Conservation (phyloP, 2,888 invertebrate species). For the Caenorhabditis sp. region DNA sequence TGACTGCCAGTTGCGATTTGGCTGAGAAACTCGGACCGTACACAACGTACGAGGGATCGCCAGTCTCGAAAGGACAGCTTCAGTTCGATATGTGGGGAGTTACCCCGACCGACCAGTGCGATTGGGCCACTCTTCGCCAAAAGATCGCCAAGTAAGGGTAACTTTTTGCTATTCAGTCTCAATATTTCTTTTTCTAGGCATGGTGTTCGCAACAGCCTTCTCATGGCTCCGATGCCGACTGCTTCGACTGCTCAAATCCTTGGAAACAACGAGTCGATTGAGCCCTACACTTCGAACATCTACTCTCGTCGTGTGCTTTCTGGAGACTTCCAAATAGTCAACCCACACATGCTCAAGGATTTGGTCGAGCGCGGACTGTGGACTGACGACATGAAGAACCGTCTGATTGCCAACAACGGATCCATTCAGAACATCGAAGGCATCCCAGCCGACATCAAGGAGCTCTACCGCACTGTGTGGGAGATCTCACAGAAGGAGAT, state of each 20-base stretch:
- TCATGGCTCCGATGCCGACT: constrained; percentile 98
- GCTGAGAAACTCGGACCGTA: constrained; percentile 87
- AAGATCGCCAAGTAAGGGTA: constrained; percentile 85
- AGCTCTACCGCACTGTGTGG: constrained; percentile 82
- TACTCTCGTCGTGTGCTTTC: constrained; percentile 93
- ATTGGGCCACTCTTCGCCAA: constrained; percentile 89
- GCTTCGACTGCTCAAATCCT: constrained; percentile 99
- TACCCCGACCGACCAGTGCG: constrained; percentile 84
- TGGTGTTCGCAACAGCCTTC: constrained; percentile 92
- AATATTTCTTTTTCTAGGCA: constrained; percentile 80
- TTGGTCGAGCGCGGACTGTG: constrained; percentile 91
- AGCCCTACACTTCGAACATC: constrained; percentile 97
- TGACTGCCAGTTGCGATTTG: constrained; percentile 95
- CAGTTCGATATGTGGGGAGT: constrained; percentile 98
- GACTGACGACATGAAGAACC: constrained; percentile 95
- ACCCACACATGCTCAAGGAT: constrained; percentile 94
- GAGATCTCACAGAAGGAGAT: constrained; percentile 88
- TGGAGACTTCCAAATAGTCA: constrained; percentile 87
- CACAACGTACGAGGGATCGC: constrained; percentile 91
- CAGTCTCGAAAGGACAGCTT: constrained; percentile 93
- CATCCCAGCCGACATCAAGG: constrained; percentile 80
- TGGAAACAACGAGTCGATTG: constrained; percentile 98
- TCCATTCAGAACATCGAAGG: constrained; percentile 85
- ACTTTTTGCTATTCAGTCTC: not conserved
- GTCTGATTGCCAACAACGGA: constrained; percentile 91